phyloP scores from a whole-genome alignment of 2,888 invertebrate genomes.

The Tetanocera ferruginea region DNA sequence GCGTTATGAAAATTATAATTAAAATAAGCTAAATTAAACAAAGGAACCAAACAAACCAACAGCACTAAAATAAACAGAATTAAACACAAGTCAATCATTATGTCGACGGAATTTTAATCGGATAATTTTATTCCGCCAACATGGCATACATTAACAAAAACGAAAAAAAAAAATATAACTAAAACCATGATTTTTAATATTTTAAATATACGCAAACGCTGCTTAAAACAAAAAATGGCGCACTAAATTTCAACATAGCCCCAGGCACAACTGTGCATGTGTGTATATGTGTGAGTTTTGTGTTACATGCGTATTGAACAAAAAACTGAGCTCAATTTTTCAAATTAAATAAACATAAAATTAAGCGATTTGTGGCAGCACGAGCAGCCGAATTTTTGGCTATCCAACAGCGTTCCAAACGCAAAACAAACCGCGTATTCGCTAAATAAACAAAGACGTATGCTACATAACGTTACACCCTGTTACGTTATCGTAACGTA shows the following conservation, averaged over 20 bases:
- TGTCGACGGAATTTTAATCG: background rate
- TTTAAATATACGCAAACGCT: background rate
- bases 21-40: background rate
- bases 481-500: background rate
- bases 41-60: background rate
- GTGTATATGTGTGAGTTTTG: background rate
- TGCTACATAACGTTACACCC: background rate
- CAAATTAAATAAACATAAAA: slow-evolving; percentile 63
- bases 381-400: background rate
- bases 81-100: background rate
- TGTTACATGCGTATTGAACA: background rate
- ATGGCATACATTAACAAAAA: background rate
- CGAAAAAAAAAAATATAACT: slow-evolving; percentile 42
- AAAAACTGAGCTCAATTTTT: slow-evolving; percentile 49
- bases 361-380: slow-evolving; percentile 46
- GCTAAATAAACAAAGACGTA: slow-evolving; percentile 31
- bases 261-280: background rate
- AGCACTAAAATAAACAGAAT: background rate
- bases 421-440: slow-evolving; percentile 28
- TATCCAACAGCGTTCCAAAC: background rate
- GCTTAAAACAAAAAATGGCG: slow-evolving; percentile 23
- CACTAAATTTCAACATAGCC: slow-evolving; percentile 11
- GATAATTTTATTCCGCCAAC: background rate
- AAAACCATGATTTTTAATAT: slow-evolving; percentile 31
- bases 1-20: background rate